Conservation (phyloP, 1,140 invertebrate genomes). For the Harlomillsia oculata region DNA sequence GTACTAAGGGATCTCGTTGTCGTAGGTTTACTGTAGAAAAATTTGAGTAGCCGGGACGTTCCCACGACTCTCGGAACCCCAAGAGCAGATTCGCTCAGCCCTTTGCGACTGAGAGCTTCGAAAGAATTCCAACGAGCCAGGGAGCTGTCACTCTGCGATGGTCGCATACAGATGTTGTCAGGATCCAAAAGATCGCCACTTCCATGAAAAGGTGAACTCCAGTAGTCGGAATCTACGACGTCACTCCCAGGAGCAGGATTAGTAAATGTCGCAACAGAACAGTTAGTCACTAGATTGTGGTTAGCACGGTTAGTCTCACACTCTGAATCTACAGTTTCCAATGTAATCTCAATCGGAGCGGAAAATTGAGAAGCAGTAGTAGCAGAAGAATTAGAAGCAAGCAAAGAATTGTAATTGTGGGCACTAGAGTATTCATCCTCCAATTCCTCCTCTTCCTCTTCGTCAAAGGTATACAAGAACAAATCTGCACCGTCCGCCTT, state of each 20-base stretch:
- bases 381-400: too few relatives aligned
- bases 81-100: slow-evolving; percentile 31
- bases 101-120: slow-evolving; percentile 31
- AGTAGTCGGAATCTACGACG: slow-evolving; percentile 22
- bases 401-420: too few relatives aligned
- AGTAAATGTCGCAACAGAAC: slow-evolving; percentile 5
- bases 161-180: too few relatives aligned
- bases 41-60: slow-evolving; percentile 33
- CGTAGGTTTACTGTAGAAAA: slow-evolving; percentile 19
- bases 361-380: too few relatives aligned
- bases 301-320: slow-evolving; percentile 5
- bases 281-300: slow-evolving; percentile 9
- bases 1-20: slow-evolving; percentile 18
- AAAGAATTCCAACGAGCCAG: slow-evolving; percentile 28
- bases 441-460: slow-evolving; percentile 1
- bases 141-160: slow-evolving; percentile 30
- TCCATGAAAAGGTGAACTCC: slow-evolving; percentile 13
- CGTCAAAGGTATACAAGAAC: slow-evolving; percentile 10
- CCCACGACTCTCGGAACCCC: slow-evolving; percentile 28
- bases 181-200: background rate
- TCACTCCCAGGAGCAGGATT: slow-evolving; percentile 5
- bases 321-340: too few relatives aligned
- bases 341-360: too few relatives aligned
- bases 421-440: too few relatives aligned
- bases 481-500: slow-evolving; percentile 36